These are phyloP conservation scores for Leptonema lineaticorne DNA, from an alignment of 1,140 invertebrate species.

Conservation along the genomic window DNA sequence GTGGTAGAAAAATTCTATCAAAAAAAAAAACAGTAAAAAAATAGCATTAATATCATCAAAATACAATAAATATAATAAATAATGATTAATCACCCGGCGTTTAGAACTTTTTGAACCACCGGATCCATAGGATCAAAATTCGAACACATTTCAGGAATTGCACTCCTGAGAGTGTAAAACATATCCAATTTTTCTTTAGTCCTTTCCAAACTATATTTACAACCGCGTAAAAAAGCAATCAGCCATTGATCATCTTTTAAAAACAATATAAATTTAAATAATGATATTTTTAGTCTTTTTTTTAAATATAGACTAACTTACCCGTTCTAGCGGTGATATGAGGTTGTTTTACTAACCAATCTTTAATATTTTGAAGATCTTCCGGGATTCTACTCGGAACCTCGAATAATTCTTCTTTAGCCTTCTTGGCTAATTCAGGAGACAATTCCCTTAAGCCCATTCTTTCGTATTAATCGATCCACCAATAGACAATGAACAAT, in stretches of 20 bases:
- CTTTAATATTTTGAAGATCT: slow-evolving; percentile 66
- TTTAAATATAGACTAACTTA: neutral
- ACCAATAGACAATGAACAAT: too few species aligned
- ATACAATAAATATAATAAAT: slow-evolving; percentile 24
- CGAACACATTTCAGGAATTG: slow-evolving; percentile 48
- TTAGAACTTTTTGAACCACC: slow-evolving; percentile 50
- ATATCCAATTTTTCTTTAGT: slow-evolving; percentile 81
- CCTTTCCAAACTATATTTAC: slow-evolving; percentile 81
- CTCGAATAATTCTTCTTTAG: slow-evolving; percentile 49
- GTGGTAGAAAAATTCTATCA: neutral
- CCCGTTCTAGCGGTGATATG: slow-evolving; percentile 54
- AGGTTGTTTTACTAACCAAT: slow-evolving; percentile 72
- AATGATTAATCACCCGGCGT: slow-evolving; percentile 49
- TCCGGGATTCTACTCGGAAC: slow-evolving; percentile 43
- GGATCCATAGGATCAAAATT: slow-evolving; percentile 49
- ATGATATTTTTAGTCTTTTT: neutral
- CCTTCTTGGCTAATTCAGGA: slow-evolving; percentile 48
- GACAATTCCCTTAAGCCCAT: slow-evolving; percentile 48
- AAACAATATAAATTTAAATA: slow-evolving; percentile 32
- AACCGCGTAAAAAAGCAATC: slow-evolving; percentile 76
- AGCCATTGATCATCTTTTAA: slow-evolving; percentile 68
- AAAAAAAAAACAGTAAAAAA: too few species aligned
- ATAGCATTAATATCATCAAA: neutral
- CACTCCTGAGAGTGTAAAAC: slow-evolving; percentile 57
- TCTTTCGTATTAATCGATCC: too few species aligned